Evolutionary conservation across 1,140 invertebrate genomes (phyloP), one percentile per base, ranked within the genome.

Genomic region (Drosophila erecta): DNA sequence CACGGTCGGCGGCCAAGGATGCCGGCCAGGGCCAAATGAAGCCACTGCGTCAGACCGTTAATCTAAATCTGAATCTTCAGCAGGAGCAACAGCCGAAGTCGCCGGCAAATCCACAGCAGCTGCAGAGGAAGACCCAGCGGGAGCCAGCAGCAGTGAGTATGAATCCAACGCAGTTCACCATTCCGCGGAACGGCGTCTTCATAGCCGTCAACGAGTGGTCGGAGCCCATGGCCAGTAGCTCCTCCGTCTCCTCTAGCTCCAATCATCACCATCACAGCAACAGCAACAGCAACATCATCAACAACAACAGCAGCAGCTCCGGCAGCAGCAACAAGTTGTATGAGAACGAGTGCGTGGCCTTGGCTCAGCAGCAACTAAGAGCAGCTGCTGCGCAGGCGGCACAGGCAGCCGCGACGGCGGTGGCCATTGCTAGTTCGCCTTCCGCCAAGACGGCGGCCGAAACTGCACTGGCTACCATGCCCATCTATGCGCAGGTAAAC

Each of bases 161-260:
- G 67, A 70, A 70, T 70, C 67, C 56, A 27, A 57, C 58, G 51
- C 86, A 91, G 51, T 90, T 91, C 51, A 92, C 80, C n/a, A 80
- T 92, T 59, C 86, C 90, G 24, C 75, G 83, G 30, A 92, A 92
- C 37, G 81, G 89, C 51, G 80, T 92, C 14, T 89, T 92, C 33
- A 92, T 92, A 58, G 91, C 91, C 6, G 90, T 92, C 17, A 92
- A 92, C 59, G 91, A 92, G 74, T 92, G 91, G 91, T 72, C 86
- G 24, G 81, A 89, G 75, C 78, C 74, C 11, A 46, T 57, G 40
- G 49, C 54, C n/a, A 54, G 17, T 56, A 55, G 46, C 50, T 59
- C 30, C 51, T 30, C 22, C n/a, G 54, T 46, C 50, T 65, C 54
- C 49, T 60, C 41, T 41, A 51, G 30, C 54, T 56, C 24, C 44